These are phyloP conservation scores for Delichon dasypus DNA, from an alignment of 2,797 vertebrate genomes.

Conservation along the genomic window DNA sequence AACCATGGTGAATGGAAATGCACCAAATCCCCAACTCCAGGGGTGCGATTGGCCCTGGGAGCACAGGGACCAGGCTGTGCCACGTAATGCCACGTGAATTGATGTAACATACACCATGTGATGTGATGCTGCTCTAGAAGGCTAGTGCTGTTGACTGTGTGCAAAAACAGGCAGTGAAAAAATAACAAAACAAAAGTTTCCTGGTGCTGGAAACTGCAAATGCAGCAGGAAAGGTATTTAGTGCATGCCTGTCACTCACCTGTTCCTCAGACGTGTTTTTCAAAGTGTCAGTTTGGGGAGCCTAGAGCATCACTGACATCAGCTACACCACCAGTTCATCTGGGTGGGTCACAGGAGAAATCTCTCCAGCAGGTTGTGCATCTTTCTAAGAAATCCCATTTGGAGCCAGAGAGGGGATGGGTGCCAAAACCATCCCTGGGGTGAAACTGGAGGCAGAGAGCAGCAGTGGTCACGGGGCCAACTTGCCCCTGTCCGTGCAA, in stretches of 20 bases:
- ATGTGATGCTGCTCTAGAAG: background rate
- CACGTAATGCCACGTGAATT: fast-evolving
- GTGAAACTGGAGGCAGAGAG: background rate
- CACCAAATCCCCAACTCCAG: background rate
- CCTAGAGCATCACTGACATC: background rate
- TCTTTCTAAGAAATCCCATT: background rate
- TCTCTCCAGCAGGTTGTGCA: background rate
- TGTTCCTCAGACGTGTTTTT: background rate
- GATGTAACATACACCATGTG: background rate
- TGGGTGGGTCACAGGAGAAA: background rate
- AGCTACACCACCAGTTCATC: background rate
- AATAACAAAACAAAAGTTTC: background rate
- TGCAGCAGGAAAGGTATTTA: background rate
- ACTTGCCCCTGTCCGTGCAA: too few relatives aligned
- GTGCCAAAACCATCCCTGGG: background rate
- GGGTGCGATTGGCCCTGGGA: background rate
- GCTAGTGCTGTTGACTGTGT: background rate
- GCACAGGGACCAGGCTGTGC: fast-evolving
- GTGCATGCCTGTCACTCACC: background rate
- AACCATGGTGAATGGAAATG: background rate
- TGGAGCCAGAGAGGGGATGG: background rate
- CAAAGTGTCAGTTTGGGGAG: background rate
- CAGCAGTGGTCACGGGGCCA: background rate
- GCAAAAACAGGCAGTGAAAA: background rate
- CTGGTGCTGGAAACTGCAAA: background rate